Conservation (phyloP, 2,888 invertebrate species). For the Andrena bicolor region DNA sequence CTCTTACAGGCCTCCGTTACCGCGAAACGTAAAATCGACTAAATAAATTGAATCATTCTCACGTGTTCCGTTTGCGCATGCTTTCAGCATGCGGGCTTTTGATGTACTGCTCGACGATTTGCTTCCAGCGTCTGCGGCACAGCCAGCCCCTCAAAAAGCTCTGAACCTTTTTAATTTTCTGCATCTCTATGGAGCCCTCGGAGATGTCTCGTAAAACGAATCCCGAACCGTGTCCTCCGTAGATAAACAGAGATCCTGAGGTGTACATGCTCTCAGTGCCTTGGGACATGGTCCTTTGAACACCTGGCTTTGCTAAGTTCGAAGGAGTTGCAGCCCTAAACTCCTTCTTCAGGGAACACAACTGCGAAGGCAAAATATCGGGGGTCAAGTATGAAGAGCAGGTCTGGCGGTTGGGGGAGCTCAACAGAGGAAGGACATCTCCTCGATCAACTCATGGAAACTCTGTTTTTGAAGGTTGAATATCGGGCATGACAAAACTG, state of each 20-base stretch:
- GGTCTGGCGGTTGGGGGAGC: background rate
- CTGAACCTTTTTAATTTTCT: conserved; percentile 95
- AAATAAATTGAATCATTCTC: conserved; percentile 20
- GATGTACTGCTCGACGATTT: conserved; percentile 97
- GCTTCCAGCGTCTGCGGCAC: conserved; percentile 96
- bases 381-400: background rate
- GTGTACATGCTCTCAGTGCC: conserved; percentile 54
- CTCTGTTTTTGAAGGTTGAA: background rate
- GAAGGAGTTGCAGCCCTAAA: conserved; percentile 86
- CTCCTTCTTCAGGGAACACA: conserved; percentile 93
- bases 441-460: background rate
- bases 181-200: conserved; percentile 90
- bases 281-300: conserved; percentile 77
- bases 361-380: conserved; percentile 84
- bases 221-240: conserved; percentile 42
- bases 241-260: conserved; percentile 1
- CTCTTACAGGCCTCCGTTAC: background rate
- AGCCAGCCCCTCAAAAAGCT: conserved; percentile 98
- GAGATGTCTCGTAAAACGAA: conserved; percentile 77
- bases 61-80: conserved; percentile 96
- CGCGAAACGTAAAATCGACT: background rate
- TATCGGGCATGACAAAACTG: background rate
- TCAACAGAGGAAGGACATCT: background rate
- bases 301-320: conserved; percentile 64
- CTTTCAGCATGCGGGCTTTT: conserved; percentile 97